phyloP scores from a whole-genome alignment of 2,888 invertebrate genomes.

The Caenorhabditis drosophilae region DNA sequence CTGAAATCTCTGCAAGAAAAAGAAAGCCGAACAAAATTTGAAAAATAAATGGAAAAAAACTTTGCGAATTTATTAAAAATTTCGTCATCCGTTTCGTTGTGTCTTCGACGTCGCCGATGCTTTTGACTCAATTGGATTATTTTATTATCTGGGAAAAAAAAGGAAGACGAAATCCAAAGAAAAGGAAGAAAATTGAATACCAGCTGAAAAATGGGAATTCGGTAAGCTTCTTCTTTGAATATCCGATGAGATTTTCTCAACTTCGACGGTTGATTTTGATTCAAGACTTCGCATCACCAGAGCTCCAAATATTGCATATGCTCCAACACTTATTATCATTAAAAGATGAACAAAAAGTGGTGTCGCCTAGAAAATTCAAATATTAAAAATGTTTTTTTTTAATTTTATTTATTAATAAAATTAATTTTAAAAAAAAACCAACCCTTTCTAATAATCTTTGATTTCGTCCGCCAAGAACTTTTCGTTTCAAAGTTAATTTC shows the following conservation, averaged over 20 bases:
- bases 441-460: neutral
- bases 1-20: constrained; percentile 22
- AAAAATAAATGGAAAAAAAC: neutral
- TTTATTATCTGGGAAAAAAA: neutral
- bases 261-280: constrained; percentile 31
- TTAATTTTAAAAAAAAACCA: neutral
- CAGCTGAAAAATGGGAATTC: too few species aligned
- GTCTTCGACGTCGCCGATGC: constrained; percentile 34
- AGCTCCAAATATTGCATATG: constrained; percentile 56
- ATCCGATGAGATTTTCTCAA: constrained; percentile 2
- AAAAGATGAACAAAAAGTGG: constrained; percentile 58
- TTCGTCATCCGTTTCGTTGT: constrained; percentile 37
- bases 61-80: constrained; percentile 14
- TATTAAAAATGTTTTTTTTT: neutral
- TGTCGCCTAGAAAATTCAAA: constrained; percentile 48
- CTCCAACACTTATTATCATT: constrained; percentile 56
- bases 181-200: too few species aligned
- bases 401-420: neutral
- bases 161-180: too few species aligned
- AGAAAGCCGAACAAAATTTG: neutral
- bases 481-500: neutral
- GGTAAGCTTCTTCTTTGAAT: constrained; percentile 11
- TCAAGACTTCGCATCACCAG: constrained; percentile 57
- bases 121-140: constrained; percentile 14
- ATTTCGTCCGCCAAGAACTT: neutral